Evolutionary conservation across 2,888 invertebrate genomes (phyloP).

Genomic region (Agonopterix arenella): DNA sequence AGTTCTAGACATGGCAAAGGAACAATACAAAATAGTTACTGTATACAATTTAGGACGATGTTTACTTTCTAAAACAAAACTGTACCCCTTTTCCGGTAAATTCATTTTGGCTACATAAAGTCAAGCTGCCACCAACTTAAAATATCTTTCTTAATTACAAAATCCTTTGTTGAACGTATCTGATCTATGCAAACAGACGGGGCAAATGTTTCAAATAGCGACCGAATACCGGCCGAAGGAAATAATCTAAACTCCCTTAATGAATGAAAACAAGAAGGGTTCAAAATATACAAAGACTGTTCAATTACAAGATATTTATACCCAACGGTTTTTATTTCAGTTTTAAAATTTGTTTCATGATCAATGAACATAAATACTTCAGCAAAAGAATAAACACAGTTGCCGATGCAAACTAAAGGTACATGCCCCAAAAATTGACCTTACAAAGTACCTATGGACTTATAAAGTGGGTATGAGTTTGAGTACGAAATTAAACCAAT

Average conservation of each 20-base stretch:
- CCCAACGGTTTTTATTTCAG: too few species aligned
- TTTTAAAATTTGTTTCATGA: too few species aligned
- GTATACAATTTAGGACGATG: too few species aligned
- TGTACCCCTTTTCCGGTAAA: constrained; percentile 59
- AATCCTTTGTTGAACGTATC: constrained; percentile 77
- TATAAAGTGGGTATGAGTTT: neutral
- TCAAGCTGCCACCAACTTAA: constrained; percentile 74
- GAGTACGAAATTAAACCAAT: neutral
- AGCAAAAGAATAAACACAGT: too few species aligned
- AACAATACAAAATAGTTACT: too few species aligned
- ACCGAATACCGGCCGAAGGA: constrained; percentile 69
- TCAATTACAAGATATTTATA: too few species aligned
- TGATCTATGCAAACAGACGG: constrained; percentile 75
- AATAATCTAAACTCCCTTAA: constrained; percentile 65
- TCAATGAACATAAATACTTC: too few species aligned
- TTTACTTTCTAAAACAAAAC: constrained; percentile 27
- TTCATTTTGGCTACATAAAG: constrained; percentile 70
- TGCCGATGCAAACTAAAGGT: too few species aligned
- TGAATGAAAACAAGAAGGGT: constrained; percentile 58
- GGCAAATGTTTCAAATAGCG: constrained; percentile 74
- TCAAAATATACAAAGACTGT: neutral
- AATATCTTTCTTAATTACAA: constrained; percentile 77
- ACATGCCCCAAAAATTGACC: too few species aligned
- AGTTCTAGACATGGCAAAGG: too few species aligned
- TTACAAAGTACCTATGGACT: too few species aligned